Evolutionary conservation across 2,113 vertebrate species (phyloP).

Genomic region (Nesogale talazaci): DNA sequence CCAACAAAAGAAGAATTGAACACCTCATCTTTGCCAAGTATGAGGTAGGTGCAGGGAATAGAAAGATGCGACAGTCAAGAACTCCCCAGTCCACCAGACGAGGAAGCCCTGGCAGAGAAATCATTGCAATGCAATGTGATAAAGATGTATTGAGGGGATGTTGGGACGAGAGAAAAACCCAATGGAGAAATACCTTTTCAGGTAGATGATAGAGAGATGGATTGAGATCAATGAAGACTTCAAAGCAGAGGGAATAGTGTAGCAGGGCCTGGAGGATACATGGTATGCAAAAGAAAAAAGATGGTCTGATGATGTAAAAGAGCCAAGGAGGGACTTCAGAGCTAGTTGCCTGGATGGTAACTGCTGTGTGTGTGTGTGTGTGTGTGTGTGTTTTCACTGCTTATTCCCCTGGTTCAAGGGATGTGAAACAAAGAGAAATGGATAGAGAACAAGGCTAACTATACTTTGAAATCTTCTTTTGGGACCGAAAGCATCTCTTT

Average conservation of each 20-base stretch:
- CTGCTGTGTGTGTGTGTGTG: background rate
- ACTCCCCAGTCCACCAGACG: background rate
- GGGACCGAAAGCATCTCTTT: constrained; percentile 20
- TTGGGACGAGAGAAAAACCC: background rate
- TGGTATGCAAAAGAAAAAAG: background rate
- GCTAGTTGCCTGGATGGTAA: background rate
- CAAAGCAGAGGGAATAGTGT: background rate
- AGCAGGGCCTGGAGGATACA: background rate
- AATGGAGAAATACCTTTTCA: background rate
- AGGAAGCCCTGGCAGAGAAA: background rate
- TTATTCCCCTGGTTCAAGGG: background rate
- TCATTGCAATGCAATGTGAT: background rate
- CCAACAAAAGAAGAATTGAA: background rate
- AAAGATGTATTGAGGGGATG: background rate
- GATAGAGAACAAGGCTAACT: background rate
- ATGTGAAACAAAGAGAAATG: background rate
- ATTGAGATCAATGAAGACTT: background rate
- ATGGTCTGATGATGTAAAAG: background rate
- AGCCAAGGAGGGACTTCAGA: background rate
- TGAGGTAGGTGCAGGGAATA: background rate
- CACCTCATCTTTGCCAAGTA: background rate
- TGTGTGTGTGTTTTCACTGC: background rate
- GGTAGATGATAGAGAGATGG: background rate
- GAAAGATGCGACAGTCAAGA: background rate
- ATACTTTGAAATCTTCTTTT: background rate